Evolutionary conservation across 37 sponge, comb jelly and placozoan species (phyloP).

Genomic region (Ianthella basta): DNA sequence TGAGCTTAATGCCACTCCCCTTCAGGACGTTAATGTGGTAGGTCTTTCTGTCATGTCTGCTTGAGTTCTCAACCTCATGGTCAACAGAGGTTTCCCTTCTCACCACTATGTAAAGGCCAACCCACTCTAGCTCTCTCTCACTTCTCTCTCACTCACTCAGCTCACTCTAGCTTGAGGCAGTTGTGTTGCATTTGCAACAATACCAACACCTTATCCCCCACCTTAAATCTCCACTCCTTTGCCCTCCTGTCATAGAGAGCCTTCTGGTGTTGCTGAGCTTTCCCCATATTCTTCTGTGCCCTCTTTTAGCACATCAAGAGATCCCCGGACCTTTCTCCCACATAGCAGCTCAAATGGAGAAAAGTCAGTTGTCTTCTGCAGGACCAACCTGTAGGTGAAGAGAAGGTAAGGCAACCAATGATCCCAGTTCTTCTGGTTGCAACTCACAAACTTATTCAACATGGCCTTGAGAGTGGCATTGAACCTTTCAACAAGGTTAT

Average conservation of each 20-base stretch:
- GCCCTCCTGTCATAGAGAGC: constrained; percentile 9
- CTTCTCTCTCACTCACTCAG: background rate
- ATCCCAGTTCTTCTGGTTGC: constrained; percentile 10
- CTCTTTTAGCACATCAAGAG: constrained; percentile 3
- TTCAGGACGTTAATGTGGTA: too few relatives aligned
- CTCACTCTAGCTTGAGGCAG: background rate
- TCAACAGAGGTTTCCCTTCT: too few relatives aligned
- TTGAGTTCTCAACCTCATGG: too few relatives aligned
- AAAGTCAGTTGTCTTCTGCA: constrained; percentile 12
- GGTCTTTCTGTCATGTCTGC: too few relatives aligned
- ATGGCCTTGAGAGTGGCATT: constrained; percentile 31
- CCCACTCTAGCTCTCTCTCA: background rate
- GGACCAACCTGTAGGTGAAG: background rate
- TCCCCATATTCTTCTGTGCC: background rate
- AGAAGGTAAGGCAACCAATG: background rate
- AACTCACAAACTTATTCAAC: background rate
- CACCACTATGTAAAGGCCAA: background rate
- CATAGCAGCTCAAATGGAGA: constrained; percentile 15
- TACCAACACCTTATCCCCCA: constrained; percentile 23
- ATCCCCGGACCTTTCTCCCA: constrained; percentile 1
- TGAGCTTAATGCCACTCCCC: too few relatives aligned
- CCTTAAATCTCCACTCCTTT: background rate
- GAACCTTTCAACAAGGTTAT: constrained; percentile 11
- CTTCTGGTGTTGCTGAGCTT: background rate
- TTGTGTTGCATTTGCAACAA: background rate